Evolutionary conservation across 2,797 vertebrate genomes (phyloP), one percentile per base, ranked within the genome.

Genomic region (Sparidentex hasta): DNA sequence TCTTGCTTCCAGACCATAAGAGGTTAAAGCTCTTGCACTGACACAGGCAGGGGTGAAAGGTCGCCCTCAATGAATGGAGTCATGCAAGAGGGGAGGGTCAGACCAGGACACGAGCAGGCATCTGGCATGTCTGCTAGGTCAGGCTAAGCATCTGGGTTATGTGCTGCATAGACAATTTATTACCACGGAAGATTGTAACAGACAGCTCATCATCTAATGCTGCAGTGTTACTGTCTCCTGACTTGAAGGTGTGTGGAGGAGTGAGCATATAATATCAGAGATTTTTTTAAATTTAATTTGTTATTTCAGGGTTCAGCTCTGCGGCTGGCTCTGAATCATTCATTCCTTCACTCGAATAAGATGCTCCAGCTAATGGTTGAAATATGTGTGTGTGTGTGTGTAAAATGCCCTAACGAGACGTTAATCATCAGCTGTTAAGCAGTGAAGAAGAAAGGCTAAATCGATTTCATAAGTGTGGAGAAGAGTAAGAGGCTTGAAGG

Each of bases 21-120:
- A 70, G 80, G 85, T 88, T 91, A 90, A 90, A 52, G 33, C 82
- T 77, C 66, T 74, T 70, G 72, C 59, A 65, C 76, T 80, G 74
- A 90, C 76, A 80, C 83, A 72, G 70, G 67, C 62, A 73, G 41
- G 65, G 90, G 88, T 91, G 44, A 92, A 88, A 92, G 92, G 90
- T 93, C 84, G 52, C 25, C 43, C 64, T 75, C 58, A 74, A 68
- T 92, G 87, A 91, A 92, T 84, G 79, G 78, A 87, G 90, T 89
- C 90, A 86, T 86, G 90, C n/a, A 44, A 79, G 75, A 11, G 51
- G 71, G 78, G 72, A 54, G 82, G 83, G 88, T 84, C 72, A 82
- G 70, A 86, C 59, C 65, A 79, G 87, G 84, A 88, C 50, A 14
- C 25, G 21, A 87, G 63, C 80, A 87, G 87, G 84, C 87, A 89